Conservation (phyloP, 2,113 vertebrate genomes). For the Ophthalmolycus amberensis region DNA sequence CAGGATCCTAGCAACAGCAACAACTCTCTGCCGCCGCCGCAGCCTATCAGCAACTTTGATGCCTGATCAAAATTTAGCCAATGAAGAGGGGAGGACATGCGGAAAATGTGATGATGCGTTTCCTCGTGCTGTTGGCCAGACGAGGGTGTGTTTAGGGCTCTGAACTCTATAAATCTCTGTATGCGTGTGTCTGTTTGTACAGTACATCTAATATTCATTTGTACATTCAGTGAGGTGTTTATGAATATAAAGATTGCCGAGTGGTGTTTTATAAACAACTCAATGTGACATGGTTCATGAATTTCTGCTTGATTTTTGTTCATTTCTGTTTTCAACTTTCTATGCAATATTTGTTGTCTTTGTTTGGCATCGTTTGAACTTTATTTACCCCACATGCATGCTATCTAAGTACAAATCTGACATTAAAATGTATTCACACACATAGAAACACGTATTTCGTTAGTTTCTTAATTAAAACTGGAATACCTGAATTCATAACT, state of each 20-base stretch:
- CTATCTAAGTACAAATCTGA: too few relatives aligned
- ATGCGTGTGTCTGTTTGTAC: background rate
- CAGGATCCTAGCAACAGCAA: conserved; percentile 93
- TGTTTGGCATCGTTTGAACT: background rate
- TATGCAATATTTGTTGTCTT: background rate
- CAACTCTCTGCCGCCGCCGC: conserved; percentile 48
- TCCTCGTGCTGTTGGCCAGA: conserved; percentile 54
- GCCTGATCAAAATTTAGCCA: conserved; percentile 80
- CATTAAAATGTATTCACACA: too few relatives aligned
- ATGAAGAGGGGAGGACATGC: conserved; percentile 64
- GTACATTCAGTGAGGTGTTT: background rate
- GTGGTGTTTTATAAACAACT: background rate
- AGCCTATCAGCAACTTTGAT: conserved; percentile 83
- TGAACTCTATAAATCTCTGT: conserved; percentile 20
- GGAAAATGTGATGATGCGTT: conserved; percentile 57
- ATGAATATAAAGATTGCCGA: background rate
- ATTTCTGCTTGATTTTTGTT: background rate
- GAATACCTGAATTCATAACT: background rate
- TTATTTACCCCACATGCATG: background rate
- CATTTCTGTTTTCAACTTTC: background rate
- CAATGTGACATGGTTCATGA: background rate
- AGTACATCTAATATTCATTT: background rate
- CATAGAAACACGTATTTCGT: too few relatives aligned
- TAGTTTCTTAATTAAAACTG: too few relatives aligned
- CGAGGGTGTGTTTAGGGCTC: conserved; percentile 30